Evolutionary conservation across 2,113 vertebrate genomes (phyloP).

Genomic region (Perca schrenkii): DNA sequence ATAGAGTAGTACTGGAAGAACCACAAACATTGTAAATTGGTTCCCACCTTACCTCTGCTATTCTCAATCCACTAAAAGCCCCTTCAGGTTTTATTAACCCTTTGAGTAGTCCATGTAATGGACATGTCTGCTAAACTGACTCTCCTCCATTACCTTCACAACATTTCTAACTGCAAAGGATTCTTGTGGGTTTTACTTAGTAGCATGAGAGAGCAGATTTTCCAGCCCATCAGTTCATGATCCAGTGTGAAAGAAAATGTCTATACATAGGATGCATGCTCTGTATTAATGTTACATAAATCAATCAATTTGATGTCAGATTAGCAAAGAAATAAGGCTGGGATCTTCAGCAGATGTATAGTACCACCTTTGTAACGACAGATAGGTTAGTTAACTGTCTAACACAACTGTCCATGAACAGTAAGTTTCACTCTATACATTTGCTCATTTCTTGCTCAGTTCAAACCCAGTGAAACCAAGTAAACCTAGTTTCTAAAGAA

Average conservation of each 20-base stretch:
- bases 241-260: constrained; percentile 35
- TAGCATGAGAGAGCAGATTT: constrained; percentile 17
- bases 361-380: neutral
- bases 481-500: neutral
- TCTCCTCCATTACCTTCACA: constrained; percentile 12
- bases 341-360: constrained; percentile 6
- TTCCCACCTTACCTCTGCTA: constrained; percentile 7
- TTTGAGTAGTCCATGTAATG: constrained; percentile 36
- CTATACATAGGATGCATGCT: neutral
- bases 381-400: neutral
- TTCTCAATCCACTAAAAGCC: constrained; percentile 5
- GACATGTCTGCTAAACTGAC: constrained; percentile 25
- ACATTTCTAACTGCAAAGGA: constrained; percentile 12
- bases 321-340: neutral
- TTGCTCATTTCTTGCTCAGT: neutral
- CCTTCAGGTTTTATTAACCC: constrained; percentile 39
- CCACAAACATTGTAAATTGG: neutral
- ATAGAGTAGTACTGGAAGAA: neutral
- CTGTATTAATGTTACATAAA: constrained; percentile 8
- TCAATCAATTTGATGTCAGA: neutral
- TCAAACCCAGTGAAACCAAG: constrained; percentile 2
- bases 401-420: neutral
- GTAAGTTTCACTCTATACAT: neutral
- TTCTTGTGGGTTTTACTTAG: constrained; percentile 21
- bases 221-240: constrained; percentile 20